Evolutionary conservation across 2,113 vertebrate genomes (phyloP).

Genomic region (Tautogolabrus adspersus): DNA sequence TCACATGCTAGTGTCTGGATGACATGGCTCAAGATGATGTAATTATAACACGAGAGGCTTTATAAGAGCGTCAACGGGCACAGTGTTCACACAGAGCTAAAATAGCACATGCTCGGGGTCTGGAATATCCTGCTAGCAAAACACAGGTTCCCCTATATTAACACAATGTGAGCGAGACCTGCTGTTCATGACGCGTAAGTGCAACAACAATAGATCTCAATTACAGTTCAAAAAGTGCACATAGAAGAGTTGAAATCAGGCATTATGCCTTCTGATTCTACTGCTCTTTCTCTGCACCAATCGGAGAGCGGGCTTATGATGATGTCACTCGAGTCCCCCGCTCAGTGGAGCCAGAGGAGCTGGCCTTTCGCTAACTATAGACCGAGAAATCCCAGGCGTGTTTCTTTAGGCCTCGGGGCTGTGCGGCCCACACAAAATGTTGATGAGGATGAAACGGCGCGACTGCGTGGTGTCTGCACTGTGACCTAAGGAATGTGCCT

Average conservation of each 20-base stretch:
- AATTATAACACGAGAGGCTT: slow-evolving; percentile 73
- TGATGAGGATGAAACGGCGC: slow-evolving; percentile 72
- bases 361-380: slow-evolving; percentile 74
- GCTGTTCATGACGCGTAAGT: slow-evolving; percentile 43
- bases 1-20: slow-evolving; percentile 76
- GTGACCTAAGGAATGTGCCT: slow-evolving; percentile 75
- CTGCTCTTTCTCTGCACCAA: slow-evolving; percentile 25
- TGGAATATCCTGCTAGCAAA: slow-evolving; percentile 59
- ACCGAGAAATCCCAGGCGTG: slow-evolving; percentile 61
- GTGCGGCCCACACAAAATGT: slow-evolving; percentile 77
- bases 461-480: slow-evolving; percentile 70
- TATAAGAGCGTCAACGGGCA: slow-evolving; percentile 57
- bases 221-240: slow-evolving; percentile 48
- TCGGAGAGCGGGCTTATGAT: slow-evolving; percentile 21
- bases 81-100: slow-evolving; percentile 55
- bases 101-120: slow-evolving; percentile 57
- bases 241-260: slow-evolving; percentile 33
- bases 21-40: slow-evolving; percentile 77
- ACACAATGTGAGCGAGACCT: slow-evolving; percentile 35
- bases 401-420: slow-evolving; percentile 70
- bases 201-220: slow-evolving; percentile 44
- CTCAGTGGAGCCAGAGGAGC: slow-evolving; percentile 66
- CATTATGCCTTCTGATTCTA: slow-evolving; percentile 14
- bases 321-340: slow-evolving; percentile 42
- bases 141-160: slow-evolving; percentile 61